These are phyloP conservation scores for Steinernema scapterisci DNA, from an alignment of 2,888 invertebrate genomes.

Conservation along the genomic window DNA sequence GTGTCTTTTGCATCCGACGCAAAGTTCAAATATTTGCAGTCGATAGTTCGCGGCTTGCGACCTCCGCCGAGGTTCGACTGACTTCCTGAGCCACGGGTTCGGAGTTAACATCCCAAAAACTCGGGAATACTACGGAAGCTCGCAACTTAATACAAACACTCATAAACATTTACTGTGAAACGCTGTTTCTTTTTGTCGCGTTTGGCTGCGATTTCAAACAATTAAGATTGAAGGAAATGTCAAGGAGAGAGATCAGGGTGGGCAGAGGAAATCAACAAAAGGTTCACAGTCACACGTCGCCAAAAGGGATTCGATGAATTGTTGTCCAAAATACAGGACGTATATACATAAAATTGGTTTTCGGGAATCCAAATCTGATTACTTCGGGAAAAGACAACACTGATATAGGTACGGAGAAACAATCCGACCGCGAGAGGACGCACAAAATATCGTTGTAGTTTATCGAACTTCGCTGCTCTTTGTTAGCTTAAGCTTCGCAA, in stretches of 20 bases:
- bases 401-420: background rate
- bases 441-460: background rate
- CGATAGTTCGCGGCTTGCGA: background rate
- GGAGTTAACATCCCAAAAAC: too few relatives aligned
- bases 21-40: constrained; percentile 17
- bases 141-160: too few relatives aligned
- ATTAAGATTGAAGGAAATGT: background rate
- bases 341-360: background rate
- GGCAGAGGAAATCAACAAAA: constrained; percentile 15
- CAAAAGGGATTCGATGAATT: background rate
- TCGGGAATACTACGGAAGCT: too few relatives aligned
- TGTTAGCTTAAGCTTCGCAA: constrained; percentile 10
- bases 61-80: too few relatives aligned
- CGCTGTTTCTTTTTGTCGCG: too few relatives aligned
- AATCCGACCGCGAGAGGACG: background rate
- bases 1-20: constrained; percentile 1
- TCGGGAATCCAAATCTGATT: background rate
- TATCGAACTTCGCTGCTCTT: constrained; percentile 9
- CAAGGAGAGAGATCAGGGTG: background rate
- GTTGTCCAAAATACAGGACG: background rate
- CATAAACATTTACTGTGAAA: too few relatives aligned
- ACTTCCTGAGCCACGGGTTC: too few relatives aligned
- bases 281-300: background rate
- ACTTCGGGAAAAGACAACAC: background rate
- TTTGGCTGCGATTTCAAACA: too few relatives aligned